These are phyloP conservation scores for Blastomussa wellsi DNA, from an alignment of 92 coral and sea anemone species.

Conservation along the genomic window DNA sequence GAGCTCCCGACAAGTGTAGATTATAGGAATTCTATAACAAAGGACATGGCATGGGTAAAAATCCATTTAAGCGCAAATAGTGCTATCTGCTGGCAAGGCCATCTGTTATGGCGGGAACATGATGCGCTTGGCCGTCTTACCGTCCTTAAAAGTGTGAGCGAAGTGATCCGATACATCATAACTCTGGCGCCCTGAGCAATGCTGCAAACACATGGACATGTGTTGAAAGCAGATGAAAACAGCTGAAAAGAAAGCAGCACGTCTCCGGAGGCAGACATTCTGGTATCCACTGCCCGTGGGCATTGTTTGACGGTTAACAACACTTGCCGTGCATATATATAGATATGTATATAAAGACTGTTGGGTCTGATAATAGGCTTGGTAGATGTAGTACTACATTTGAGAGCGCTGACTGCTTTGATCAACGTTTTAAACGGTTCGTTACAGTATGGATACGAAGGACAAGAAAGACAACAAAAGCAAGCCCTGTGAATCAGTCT, in stretches of 20 bases:
- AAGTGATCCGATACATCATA: constrained; percentile 16
- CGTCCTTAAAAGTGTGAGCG: constrained; percentile 5
- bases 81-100: constrained; percentile 2
- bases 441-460: constrained; percentile 19
- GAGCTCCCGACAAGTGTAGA: background rate
- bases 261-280: constrained; percentile 49
- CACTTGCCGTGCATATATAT: background rate
- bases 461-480: constrained; percentile 15
- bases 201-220: constrained; percentile 42
- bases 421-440: background rate
- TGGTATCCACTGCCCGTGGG: constrained; percentile 41
- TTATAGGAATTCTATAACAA: constrained; percentile 16
- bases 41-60: background rate
- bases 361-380: background rate
- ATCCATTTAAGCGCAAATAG: background rate
- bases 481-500: background rate
- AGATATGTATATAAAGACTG: background rate
- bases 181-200: constrained; percentile 40
- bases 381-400: background rate
- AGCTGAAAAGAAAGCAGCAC: constrained; percentile 45
- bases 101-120: constrained; percentile 42
- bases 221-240: constrained; percentile 38
- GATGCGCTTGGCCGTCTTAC: constrained; percentile 10
- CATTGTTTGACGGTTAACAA: constrained; percentile 39
- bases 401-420: background rate